phyloP scores from a whole-genome alignment of 2,888 invertebrate species.

The Chymomyza fuscimana region DNA sequence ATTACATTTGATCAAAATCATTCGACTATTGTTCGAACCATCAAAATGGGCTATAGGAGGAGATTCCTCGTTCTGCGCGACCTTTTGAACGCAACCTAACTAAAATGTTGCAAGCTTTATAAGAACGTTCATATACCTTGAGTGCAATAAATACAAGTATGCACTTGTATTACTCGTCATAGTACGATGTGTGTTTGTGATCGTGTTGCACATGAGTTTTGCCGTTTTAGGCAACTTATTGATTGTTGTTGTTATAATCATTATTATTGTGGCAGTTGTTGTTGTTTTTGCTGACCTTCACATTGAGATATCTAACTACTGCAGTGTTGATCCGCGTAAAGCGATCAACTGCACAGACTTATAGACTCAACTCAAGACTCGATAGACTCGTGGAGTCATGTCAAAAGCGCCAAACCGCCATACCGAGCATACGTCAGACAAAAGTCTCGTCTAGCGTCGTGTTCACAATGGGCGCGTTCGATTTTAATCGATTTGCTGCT shows the following conservation, averaged over 20 bases:
- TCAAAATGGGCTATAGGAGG: too few relatives aligned
- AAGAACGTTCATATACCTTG: too few relatives aligned
- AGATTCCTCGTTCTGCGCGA: too few relatives aligned
- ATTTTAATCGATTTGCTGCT: constrained; percentile 74
- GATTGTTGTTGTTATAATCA: constrained; percentile 52
- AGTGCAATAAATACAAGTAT: constrained; percentile 8
- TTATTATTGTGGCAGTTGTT: constrained; percentile 43
- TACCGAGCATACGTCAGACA: constrained; percentile 45
- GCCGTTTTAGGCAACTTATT: constrained; percentile 72
- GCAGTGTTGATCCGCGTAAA: constrained; percentile 54
- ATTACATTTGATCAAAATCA: too few relatives aligned
- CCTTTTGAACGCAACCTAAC: too few relatives aligned
- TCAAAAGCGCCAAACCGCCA: neutral
- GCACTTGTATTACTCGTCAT: constrained; percentile 37
- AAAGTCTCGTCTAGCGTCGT: constrained; percentile 65
- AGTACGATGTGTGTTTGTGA: neutral
- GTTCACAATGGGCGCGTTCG: constrained; percentile 73
- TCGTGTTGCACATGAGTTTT: constrained; percentile 44
- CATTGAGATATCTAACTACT: constrained; percentile 55
- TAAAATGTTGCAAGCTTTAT: too few relatives aligned
- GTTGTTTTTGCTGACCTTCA: constrained; percentile 61
- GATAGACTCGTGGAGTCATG: neutral
- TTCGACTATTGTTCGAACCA: too few relatives aligned
- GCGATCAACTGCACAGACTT: neutral
- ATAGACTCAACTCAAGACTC: neutral